Base-by-base conservation (phyloP, 2,888 invertebrate species). In the Ophion slaviceki region DNA sequence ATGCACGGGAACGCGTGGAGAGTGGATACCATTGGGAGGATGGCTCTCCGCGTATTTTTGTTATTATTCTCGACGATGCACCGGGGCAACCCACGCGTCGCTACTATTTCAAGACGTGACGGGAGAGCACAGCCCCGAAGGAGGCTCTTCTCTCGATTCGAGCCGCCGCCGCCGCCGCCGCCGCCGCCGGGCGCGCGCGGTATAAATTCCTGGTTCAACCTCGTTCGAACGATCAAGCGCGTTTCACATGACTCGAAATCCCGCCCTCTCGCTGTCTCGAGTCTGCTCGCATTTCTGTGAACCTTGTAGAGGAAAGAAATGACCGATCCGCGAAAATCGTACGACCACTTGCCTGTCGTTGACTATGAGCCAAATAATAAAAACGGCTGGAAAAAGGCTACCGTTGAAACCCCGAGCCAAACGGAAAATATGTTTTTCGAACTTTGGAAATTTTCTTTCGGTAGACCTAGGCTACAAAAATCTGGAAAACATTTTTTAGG, bases 31-130 rank as follows among this genome's bases (percentile, higher is more conserved):
- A 66, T 61, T 17, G 28, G 24, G 72, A 24, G 45, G 66, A 32
- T 17, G 36, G 53, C 53, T 57, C 67, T 11, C 47, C 66, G 68
- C 64, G 86, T 87, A 80, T 87, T 87, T 86, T 85, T 87, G 81
- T 86, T 87, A 83, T 87, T 88, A 86, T 70, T 79, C 82, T 88
- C 81, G 82, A 89, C 90, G 90, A 86, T 87, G 87, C 89, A 88
- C 90, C 90, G 89, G 89, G 89, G 87, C 90, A 91, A 91, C 93
- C 93, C 93, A 93, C 93, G 92, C 92, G 92, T 90, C 89, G 91
- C 87, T 84, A 90, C 92, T 93, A 93, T 93, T 93, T 92, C 90
- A 90, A 91, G 89, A 89, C 89, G 88, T 92, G 92, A 92, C 91
- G 88, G 88, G 88, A 86, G 80, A 78, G 76, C 80, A 53, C 53